A percentile compares a stretch with the other conserved stretches of the same genome.
Conservation (phyloP, 2,113 vertebrate species). For the Microcebus ravelobensis region DNA sequence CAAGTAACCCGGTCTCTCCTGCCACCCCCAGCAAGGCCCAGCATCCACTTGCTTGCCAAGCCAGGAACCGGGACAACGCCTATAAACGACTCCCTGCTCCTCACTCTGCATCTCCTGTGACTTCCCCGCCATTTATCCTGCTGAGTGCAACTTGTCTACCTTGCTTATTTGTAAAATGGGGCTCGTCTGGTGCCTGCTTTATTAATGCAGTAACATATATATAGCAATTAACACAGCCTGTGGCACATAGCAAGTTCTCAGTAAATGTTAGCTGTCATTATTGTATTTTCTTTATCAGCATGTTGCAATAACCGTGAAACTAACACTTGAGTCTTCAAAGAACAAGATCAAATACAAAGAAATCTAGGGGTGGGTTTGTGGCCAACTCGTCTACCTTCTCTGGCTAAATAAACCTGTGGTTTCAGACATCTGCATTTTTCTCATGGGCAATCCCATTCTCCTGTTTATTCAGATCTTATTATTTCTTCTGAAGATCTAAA, state of each 20-base stretch:
- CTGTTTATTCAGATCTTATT: neutral
- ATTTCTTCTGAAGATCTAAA: conserved; percentile 11
- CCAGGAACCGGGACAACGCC: neutral
- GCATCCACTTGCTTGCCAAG: neutral
- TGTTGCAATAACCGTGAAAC: neutral
- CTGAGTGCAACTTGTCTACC: neutral
- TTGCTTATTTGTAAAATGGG: neutral
- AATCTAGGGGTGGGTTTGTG: neutral
- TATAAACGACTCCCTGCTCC: neutral
- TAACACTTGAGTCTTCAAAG: neutral
- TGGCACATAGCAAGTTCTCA: neutral
- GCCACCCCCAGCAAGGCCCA: neutral
- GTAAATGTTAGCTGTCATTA: neutral
- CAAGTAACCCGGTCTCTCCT: neutral
- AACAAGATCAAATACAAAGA: neutral
- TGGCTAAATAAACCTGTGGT: neutral
- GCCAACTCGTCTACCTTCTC: neutral
- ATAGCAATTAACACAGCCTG: neutral
- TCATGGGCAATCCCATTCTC: neutral
- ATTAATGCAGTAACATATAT: neutral
- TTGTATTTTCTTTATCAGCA: neutral
- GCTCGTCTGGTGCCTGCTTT: neutral
- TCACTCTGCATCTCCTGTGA: neutral
- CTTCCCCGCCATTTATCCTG: neutral
- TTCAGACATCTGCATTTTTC: neutral